Percentiles rank a stretch among this genome's conserved stretches.
phyloP scores from a whole-genome alignment of 2,113 vertebrate species.

The Aptenodytes patagonicus region DNA sequence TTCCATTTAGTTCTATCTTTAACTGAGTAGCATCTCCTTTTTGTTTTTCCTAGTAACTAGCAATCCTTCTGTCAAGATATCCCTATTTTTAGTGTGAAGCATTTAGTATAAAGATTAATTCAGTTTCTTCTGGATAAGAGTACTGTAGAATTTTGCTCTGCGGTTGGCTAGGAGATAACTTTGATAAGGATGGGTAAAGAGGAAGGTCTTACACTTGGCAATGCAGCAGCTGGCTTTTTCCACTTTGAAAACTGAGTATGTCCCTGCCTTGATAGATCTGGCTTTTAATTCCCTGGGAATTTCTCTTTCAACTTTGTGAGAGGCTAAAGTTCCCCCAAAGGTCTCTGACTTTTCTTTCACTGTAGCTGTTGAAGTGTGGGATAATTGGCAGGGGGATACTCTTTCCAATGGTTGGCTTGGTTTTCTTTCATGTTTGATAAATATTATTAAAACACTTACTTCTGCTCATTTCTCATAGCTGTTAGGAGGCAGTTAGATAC shows the following conservation, averaged over 20 bases:
- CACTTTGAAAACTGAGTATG: constrained; percentile 50
- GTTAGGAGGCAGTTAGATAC: neutral
- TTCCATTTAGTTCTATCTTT: neutral
- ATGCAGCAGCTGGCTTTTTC: constrained; percentile 58
- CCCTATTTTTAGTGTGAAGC: neutral
- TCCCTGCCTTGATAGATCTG: neutral
- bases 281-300: constrained; percentile 46
- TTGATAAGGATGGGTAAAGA: neutral
- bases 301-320: constrained; percentile 43
- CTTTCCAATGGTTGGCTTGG: neutral
- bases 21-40: neutral
- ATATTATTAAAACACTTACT: neutral
- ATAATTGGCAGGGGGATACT: neutral
- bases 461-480: neutral
- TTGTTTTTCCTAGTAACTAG: neutral
- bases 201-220: constrained; percentile 1
- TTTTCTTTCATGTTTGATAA: constrained; percentile 14
- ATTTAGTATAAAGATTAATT: neutral
- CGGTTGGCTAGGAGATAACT: neutral
- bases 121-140: neutral
- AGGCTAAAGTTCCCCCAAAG: constrained; percentile 18
- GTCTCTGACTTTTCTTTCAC: constrained; percentile 14
- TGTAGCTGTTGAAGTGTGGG: neutral
- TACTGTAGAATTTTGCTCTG: neutral
- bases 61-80: neutral